Conservation (phyloP, 2,888 invertebrate species). For the Cerceris rybyensis region DNA sequence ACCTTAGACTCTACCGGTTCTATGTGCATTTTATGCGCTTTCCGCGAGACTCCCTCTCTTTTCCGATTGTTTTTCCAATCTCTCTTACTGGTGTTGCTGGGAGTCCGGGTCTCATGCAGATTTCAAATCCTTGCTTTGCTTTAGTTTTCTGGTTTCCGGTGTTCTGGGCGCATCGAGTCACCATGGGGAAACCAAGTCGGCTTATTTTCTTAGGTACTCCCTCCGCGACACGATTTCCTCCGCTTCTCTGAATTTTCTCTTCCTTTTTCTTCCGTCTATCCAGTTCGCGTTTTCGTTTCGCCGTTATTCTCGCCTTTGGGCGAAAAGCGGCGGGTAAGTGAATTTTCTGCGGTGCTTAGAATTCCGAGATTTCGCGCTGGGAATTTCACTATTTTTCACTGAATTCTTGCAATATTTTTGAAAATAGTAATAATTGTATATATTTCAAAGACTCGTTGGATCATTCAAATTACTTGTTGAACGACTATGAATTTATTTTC, state of each 20-base stretch:
- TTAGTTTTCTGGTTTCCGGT: background rate
- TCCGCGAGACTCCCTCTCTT: constrained; percentile 27
- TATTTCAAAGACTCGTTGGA: too few species aligned
- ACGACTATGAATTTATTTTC: too few species aligned
- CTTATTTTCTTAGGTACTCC: constrained; percentile 51
- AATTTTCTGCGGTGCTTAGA: background rate
- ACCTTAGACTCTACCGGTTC: constrained; percentile 4
- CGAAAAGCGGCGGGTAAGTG: background rate
- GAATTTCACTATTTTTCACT: too few species aligned
- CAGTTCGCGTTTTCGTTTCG: background rate
- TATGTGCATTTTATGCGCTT: constrained; percentile 28
- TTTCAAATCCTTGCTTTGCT: constrained; percentile 42
- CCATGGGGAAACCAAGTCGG: constrained; percentile 36
- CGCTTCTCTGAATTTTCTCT: background rate
- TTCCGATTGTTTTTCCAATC: constrained; percentile 71
- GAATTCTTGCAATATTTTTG: too few species aligned
- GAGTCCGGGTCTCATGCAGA: constrained; percentile 57
- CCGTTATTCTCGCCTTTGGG: background rate
- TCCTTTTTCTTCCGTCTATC: background rate
- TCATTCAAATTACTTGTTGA: too few species aligned
- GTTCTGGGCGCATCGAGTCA: constrained; percentile 18
- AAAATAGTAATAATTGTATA: too few species aligned
- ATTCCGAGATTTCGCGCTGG: too few species aligned
- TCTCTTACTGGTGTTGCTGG: constrained; percentile 40
- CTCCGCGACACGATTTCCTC: constrained; percentile 9